These are phyloP conservation scores for Ophraella communa DNA, from an alignment of 2,888 invertebrate genomes.

Conservation along the genomic window DNA sequence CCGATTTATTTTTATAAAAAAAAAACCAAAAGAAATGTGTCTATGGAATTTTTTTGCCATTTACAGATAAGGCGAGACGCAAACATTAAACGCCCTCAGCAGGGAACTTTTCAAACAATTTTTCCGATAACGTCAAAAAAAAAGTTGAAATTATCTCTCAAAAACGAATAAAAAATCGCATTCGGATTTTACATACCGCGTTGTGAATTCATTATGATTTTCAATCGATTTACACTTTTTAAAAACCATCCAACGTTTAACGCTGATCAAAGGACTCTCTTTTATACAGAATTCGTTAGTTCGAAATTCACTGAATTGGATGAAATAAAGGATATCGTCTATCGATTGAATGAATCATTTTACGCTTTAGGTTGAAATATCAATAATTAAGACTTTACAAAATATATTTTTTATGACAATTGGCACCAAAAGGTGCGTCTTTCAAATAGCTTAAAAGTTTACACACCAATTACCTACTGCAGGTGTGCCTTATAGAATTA, in stretches of 20 bases:
- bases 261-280: background rate
- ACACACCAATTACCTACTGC: no score
- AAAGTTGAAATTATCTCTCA: background rate
- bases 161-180: background rate
- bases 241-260: background rate
- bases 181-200: background rate
- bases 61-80: background rate
- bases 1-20: no score
- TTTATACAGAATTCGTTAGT: background rate
- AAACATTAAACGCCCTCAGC: background rate
- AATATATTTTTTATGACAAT: no score
- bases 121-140: background rate
- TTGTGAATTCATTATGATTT: background rate
- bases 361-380: background rate
- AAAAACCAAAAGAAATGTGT: background rate
- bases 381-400: no score
- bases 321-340: background rate
- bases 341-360: background rate
- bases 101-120: background rate
- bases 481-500: no score
- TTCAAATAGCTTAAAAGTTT: no score
- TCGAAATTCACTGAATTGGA: background rate
- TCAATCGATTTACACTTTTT: background rate
- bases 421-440: no score
- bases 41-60: no score